Percentiles rank a stretch among this genome's conserved stretches.
Evolutionary conservation across 2,888 invertebrate species (phyloP).

Genomic region (Ramazzottius varieornatus): DNA sequence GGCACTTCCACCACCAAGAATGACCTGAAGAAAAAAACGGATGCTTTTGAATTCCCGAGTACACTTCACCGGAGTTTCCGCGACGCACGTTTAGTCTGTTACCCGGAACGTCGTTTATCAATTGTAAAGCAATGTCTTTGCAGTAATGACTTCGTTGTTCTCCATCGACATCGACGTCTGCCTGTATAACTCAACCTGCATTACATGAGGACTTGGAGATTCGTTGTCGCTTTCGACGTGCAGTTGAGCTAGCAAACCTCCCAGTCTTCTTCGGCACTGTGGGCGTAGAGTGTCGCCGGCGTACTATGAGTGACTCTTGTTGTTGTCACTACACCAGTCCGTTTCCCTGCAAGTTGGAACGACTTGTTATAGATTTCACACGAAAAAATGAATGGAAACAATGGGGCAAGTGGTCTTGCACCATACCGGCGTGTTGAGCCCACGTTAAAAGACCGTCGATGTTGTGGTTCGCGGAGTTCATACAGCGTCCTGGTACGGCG

Average conservation of each 20-base stretch:
- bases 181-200: neutral
- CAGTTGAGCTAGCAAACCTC: slow-evolving; percentile 7
- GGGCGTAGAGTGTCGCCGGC: slow-evolving; percentile 12
- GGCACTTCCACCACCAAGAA: slow-evolving; percentile 10
- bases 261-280: slow-evolving; percentile 9
- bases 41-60: no score
- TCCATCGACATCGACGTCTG: neutral
- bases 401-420: neutral
- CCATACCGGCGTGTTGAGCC: slow-evolving; percentile 4
- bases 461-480: neutral
- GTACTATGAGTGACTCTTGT: slow-evolving; percentile 12
- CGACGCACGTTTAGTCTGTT: slow-evolving; percentile 9
- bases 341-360: slow-evolving; percentile 11
- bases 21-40: slow-evolving; percentile 8
- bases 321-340: slow-evolving; percentile 12
- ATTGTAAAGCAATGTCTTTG: slow-evolving; percentile 12
- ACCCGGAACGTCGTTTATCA: slow-evolving; percentile 9
- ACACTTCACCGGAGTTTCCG: no score
- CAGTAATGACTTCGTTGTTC: slow-evolving; percentile 7
- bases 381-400: no score
- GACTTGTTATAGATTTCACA: no score
- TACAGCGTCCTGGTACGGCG: slow-evolving; percentile 5
- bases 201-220: slow-evolving; percentile 2
- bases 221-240: no score
- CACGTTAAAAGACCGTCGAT: slow-evolving; percentile 1